Evolutionary conservation across 2,113 vertebrate species (phyloP).

Genomic region (Rattus rattus): DNA sequence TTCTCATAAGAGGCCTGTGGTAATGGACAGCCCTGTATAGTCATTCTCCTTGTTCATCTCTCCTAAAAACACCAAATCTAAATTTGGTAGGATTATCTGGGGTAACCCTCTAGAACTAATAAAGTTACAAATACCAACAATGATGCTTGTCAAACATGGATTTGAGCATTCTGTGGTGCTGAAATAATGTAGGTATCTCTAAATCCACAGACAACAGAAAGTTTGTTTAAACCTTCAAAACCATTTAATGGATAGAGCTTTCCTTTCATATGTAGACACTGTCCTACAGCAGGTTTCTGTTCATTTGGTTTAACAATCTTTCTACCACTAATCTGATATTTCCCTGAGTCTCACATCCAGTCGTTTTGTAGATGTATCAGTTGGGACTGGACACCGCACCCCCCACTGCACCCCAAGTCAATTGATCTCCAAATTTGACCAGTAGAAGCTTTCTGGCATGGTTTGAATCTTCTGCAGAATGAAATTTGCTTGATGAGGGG

Average conservation of each 20-base stretch:
- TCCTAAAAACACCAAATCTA: neutral
- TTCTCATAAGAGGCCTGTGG: too few species aligned
- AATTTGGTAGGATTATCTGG: neutral
- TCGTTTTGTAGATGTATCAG: neutral
- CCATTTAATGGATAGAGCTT: neutral
- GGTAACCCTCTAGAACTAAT: neutral
- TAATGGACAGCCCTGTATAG: neutral
- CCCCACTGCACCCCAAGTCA: neutral
- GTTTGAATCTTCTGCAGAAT: neutral
- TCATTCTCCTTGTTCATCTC: neutral
- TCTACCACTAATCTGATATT: neutral
- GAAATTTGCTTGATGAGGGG: too few species aligned
- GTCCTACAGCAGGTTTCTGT: neutral
- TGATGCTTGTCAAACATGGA: neutral
- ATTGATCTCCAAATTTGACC: neutral
- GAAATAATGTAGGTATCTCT: neutral
- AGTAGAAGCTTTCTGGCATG: neutral
- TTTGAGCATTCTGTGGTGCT: neutral
- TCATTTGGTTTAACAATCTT: neutral
- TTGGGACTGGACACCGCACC: too few species aligned
- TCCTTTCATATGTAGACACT: neutral
- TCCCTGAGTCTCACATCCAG: neutral
- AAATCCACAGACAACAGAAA: neutral
- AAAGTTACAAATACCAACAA: neutral
- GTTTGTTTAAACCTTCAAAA: neutral